A percentile compares a stretch with the other conserved stretches of the same genome.
phyloP scores from a whole-genome alignment of 92 coral and sea anemone genomes.

The Metridium senile region DNA sequence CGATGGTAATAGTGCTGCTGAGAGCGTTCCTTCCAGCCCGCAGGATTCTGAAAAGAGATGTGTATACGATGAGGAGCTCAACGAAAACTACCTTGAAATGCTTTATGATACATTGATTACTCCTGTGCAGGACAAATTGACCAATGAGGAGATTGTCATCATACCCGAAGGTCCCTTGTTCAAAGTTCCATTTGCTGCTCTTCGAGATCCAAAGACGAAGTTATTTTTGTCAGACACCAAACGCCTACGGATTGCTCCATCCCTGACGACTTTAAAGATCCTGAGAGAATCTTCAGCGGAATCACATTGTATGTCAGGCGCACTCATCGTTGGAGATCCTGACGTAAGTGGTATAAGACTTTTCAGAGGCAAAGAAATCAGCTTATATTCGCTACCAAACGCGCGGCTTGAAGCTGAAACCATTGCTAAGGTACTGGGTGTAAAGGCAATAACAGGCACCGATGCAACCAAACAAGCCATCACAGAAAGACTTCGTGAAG shows the following conservation, averaged over 20 bases:
- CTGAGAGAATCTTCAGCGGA: constrained; percentile 22
- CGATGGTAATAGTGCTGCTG: neutral
- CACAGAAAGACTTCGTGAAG: neutral
- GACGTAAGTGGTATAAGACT: neutral
- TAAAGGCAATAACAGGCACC: constrained; percentile 1
- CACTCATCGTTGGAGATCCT: constrained; percentile 3
- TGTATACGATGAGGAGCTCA: neutral
- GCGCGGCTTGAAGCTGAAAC: constrained; percentile 11
- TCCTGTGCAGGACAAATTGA: neutral
- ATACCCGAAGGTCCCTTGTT: constrained; percentile 23
- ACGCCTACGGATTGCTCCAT: constrained; percentile 33
- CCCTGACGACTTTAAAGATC: neutral
- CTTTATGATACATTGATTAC: constrained; percentile 5
- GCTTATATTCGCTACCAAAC: neutral
- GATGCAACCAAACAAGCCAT: constrained; percentile 11
- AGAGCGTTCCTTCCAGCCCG: neutral
- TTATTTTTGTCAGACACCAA: constrained; percentile 20
- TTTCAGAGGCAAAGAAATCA: neutral
- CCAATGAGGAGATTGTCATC: constrained; percentile 21
- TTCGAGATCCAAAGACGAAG: constrained; percentile 23
- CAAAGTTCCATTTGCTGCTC: no score
- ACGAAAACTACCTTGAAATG: neutral
- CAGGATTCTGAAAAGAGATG: neutral
- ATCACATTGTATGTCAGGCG: constrained; percentile 17
- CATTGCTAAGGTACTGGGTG: constrained; percentile 1